Percentiles rank a stretch among this genome's conserved stretches.
phyloP scores from a whole-genome alignment of 2,113 vertebrate genomes.

The Myocastor coypus region DNA sequence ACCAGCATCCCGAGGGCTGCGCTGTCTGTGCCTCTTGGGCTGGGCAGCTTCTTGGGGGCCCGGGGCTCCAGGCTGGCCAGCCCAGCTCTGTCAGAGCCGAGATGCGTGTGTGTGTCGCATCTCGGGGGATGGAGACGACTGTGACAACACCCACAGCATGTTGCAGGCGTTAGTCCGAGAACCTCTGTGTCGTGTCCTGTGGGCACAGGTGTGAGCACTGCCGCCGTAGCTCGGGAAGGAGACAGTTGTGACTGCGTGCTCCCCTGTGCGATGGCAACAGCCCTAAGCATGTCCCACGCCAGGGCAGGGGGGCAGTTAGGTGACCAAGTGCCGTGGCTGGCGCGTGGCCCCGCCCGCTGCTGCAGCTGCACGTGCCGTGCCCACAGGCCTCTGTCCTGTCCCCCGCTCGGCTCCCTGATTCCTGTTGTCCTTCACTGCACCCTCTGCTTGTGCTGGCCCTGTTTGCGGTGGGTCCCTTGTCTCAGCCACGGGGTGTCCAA shows the following conservation, averaged over 20 bases:
- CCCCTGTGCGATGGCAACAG: too few relatives aligned
- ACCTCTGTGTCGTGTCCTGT: neutral
- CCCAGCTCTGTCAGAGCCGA: neutral
- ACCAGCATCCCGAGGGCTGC: neutral
- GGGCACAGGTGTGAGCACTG: neutral
- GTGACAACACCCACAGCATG: neutral
- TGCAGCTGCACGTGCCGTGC: too few relatives aligned
- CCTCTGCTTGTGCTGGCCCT: too few relatives aligned
- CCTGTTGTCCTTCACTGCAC: neutral
- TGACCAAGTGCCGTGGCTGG: neutral
- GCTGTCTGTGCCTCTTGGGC: neutral
- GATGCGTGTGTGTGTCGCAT: neutral
- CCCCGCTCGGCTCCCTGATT: neutral
- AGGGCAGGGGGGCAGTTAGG: conserved; percentile 29
- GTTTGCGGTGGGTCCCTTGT: too few relatives aligned
- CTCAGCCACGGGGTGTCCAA: too few relatives aligned
- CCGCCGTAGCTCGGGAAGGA: neutral
- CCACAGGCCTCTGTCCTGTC: neutral
- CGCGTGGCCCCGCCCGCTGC: neutral
- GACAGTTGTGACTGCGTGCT: neutral
- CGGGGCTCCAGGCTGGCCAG: neutral
- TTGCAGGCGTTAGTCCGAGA: too few relatives aligned
- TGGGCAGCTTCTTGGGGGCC: neutral
- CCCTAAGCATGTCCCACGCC: neutral
- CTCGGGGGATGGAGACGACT: neutral